Conservation (phyloP, 2,113 vertebrate species). For the Mesembrinibis cayennensis region DNA sequence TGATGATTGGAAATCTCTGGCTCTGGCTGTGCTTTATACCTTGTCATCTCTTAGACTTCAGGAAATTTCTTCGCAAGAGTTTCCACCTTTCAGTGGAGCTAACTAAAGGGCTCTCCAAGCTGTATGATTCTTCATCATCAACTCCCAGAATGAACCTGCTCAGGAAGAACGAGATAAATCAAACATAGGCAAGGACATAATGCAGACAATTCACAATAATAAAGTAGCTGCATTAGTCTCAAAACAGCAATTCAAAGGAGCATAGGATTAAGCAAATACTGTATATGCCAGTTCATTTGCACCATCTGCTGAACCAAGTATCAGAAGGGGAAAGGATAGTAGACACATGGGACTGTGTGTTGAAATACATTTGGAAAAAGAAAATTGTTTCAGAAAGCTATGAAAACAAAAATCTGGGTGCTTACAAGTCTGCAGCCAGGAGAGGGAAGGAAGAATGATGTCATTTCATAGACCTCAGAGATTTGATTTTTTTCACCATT, state of each 20-base stretch:
- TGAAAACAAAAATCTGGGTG: constrained; percentile 51
- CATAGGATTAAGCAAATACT: constrained; percentile 49
- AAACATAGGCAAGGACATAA: not conserved
- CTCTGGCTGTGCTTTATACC: not conserved
- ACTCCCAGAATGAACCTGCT: not conserved
- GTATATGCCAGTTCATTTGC: constrained; percentile 11
- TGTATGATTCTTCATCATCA: not conserved
- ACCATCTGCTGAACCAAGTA: constrained; percentile 40
- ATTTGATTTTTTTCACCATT: not conserved
- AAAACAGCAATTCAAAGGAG: constrained; percentile 19
- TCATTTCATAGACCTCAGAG: not conserved
- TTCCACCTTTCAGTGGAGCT: not conserved
- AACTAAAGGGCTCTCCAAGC: not conserved
- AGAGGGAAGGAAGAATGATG: not conserved
- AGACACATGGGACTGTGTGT: not conserved
- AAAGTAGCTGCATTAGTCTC: constrained; percentile 45
- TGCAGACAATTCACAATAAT: constrained; percentile 26
- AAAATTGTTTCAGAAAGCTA: constrained; percentile 38
- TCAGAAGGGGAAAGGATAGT: constrained; percentile 2
- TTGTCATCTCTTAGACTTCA: not conserved
- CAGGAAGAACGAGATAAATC: not conserved
- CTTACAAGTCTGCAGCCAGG: not conserved
- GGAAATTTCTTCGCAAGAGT: not conserved
- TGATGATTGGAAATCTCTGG: not conserved
- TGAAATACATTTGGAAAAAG: constrained; percentile 41